Evolutionary conservation across 2,888 invertebrate genomes (phyloP).

Genomic region (Amiota mariae): DNA sequence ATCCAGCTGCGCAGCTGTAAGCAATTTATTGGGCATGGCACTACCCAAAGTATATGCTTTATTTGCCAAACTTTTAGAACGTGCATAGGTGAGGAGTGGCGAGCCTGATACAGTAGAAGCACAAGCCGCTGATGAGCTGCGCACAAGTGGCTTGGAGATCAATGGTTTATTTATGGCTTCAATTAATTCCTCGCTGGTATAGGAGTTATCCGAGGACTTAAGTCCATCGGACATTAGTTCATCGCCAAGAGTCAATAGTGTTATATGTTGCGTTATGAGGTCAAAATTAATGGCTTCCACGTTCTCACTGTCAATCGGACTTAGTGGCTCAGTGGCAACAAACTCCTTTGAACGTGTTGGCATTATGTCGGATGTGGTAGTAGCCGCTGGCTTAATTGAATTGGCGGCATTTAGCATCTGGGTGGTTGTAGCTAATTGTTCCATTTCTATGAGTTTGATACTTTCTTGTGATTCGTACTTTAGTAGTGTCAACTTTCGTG

Average conservation of each 20-base stretch:
- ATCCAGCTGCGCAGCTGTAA: conserved; percentile 63
- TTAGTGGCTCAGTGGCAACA: conserved; percentile 58
- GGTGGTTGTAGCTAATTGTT: conserved; percentile 53
- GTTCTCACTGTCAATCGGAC: conserved; percentile 53
- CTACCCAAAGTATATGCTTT: conserved; percentile 64
- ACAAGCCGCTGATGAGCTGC: conserved; percentile 61
- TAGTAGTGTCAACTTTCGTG: conserved; percentile 51
- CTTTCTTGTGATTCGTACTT: conserved; percentile 51
- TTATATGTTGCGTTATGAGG: conserved; percentile 58
- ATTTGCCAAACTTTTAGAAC: conserved; percentile 64
- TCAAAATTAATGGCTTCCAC: conserved; percentile 62
- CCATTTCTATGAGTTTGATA: conserved; percentile 61
- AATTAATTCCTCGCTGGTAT: conserved; percentile 45
- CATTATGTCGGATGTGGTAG: conserved; percentile 32
- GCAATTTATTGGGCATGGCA: conserved; percentile 60
- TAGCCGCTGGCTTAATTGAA: conserved; percentile 32
- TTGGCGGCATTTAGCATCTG: conserved; percentile 45
- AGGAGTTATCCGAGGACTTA: conserved; percentile 1
- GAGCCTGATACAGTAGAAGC: conserved; percentile 56
- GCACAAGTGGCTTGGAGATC: conserved; percentile 61
- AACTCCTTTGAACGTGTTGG: conserved; percentile 55
- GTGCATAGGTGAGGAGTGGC: conserved; percentile 69
- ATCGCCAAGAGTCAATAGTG: conserved; percentile 54
- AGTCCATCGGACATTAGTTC: conserved; percentile 35
- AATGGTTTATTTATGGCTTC: conserved; percentile 64